Evolutionary conservation across 2,113 vertebrate genomes (phyloP).

Genomic region (Nannobrachium achirus): DNA sequence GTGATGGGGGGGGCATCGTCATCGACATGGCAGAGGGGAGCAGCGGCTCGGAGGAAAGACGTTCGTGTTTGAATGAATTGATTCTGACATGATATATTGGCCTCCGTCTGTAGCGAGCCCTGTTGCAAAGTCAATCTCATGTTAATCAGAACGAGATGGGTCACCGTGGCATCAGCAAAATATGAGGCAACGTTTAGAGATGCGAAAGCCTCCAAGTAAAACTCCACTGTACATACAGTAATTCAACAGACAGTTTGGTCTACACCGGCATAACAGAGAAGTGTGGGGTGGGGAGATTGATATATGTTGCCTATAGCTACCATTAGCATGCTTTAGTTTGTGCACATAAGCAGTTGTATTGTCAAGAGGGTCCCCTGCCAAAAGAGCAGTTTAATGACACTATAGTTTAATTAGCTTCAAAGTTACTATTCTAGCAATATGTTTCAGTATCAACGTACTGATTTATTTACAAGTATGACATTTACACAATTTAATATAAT

Average conservation of each 20-base stretch:
- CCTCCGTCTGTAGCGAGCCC: constrained; percentile 7
- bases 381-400: background rate
- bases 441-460: too few species aligned
- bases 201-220: background rate
- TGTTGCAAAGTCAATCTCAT: constrained; percentile 8
- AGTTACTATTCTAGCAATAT: too few species aligned
- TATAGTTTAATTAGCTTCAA: background rate
- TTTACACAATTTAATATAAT: too few species aligned
- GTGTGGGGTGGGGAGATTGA: background rate
- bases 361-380: background rate
- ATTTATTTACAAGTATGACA: too few species aligned
- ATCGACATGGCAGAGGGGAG: constrained; percentile 10
- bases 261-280: background rate
- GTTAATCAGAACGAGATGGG: constrained; percentile 6
- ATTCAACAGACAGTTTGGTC: constrained; percentile 2
- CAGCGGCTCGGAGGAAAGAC: constrained; percentile 14
- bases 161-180: constrained; percentile 1
- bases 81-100: constrained; percentile 27
- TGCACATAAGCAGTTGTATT: too few species aligned
- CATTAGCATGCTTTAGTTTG: background rate
- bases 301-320: background rate
- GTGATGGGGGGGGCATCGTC: background rate
- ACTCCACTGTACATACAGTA: background rate
- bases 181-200: background rate
- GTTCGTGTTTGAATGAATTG: constrained; percentile 12